Evolutionary conservation across 2,797 vertebrate species (phyloP), one percentile per base, ranked within the genome.

Genomic region (Gephyroberyx darwinii): DNA sequence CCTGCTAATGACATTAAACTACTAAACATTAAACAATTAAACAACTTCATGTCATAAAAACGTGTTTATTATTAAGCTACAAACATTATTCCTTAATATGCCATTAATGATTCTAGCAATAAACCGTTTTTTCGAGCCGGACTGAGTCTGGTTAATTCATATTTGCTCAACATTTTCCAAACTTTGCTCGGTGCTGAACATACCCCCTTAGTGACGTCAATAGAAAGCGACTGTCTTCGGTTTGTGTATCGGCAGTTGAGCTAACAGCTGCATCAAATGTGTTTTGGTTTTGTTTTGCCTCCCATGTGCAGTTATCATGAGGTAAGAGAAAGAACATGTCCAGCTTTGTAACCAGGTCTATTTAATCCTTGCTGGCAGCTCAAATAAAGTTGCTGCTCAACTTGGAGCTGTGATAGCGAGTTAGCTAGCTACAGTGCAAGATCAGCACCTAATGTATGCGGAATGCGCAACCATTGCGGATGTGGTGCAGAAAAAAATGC

Each of bases 391-490:
- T 9, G 69, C 63, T 8, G 52, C 57, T 66, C 54, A 0, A n/a
- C 30, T 62, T 43, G 14, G 51, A 39, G 22, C 71, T 31, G 51
- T 48, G 20, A 2, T 71, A 76, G 82, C 77, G 55, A 47, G 51
- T 72, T 78, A 80, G 88, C 83, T 87, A 89, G 89, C 86, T 59
- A 69, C 75, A 67, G 55, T 77, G 75, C 74, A 76, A 70, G 65
- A 90, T 83, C 85, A 90, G 89, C 87, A 74, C 80, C 84, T 92
- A 92, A 92, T 92, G 85, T 93, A 94, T 94, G 93, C 92, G 89
- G 91, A 91, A 93, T 93, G 91, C 92, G 90, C 92, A 93, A 88
- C 85, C 92, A 88, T 93, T 94, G 93, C 94, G 93, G 93, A 93
- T 92, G 91, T 92, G 84, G 92, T 92, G 92, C 92, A 93, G 91